Base-by-base conservation (phyloP, 2,113 vertebrate genomes). In the Microtus ochrogaster region DNA sequence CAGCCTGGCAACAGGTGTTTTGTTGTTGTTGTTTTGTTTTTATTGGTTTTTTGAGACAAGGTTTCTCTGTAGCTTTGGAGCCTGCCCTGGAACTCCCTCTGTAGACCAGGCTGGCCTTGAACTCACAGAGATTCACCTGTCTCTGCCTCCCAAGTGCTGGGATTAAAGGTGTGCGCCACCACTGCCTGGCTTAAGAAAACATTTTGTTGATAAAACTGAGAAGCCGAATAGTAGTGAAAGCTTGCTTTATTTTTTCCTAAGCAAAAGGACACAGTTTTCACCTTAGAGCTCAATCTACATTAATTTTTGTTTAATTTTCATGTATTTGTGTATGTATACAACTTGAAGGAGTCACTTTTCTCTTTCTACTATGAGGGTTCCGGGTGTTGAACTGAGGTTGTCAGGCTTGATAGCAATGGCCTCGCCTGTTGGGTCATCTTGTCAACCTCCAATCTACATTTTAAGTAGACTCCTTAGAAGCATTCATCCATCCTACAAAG, bases 161-260 rank as follows among this genome's bases (percentile, higher is more conserved):
- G 17, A 58, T 58, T 58, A 58, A 58, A 58, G 55, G 17, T 13
- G 5, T 58, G 58, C 1, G 7, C 58, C 58, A 58, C 58, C 19
- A 58, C 5, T 58, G 58, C 58, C 58, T 22, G 19, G 5, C 0
- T 58, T 58, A 3, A 49, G 65, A 44, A 21, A 19, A 61, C 91
- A 61, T 76, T 83, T 86, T 96, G 49, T 81, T 74, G 82, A 85
- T 89, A 73, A 95, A 94, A 93, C 79, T 28, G 47, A 68, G 78
- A 36, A 39, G 52, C 19, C 77, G 36, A 74, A 89, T 52, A 30
- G 39, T 19, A 76, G 39, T 79, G 14, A 85, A 86, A 78, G 41
- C 30, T 36, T 52, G n/a, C 19, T 92, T 28, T 52, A 2, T 90
- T 36, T 90, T 12, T 14, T 61, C 70, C 66, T 36, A 61, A 85